A percentile compares a stretch with the other conserved stretches of the same genome.
Conservation (phyloP, 37 sponge, comb jelly and placozoan genomes). For the Oscarella lobularis region DNA sequence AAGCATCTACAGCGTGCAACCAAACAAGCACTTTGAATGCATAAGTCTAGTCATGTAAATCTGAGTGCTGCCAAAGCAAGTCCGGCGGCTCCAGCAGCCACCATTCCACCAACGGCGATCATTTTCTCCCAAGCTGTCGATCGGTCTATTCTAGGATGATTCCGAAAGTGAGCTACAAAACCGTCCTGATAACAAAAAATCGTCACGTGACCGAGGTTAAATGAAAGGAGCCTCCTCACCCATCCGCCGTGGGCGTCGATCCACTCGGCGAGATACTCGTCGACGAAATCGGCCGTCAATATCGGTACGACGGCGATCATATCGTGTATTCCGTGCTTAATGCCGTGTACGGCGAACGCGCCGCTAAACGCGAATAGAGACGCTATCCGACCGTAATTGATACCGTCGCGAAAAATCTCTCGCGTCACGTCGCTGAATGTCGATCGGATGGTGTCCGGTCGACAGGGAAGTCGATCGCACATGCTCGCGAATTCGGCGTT, state of each 20-base stretch:
- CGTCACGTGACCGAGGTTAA: neutral
- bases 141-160: neutral
- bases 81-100: too few species aligned
- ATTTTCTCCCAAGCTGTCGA: neutral
- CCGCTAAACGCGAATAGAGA: conserved; percentile 20
- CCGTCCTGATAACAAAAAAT: neutral
- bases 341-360: conserved; percentile 5
- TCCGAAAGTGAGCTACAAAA: neutral
- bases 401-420: neutral
- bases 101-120: neutral
- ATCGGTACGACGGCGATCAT: conserved; percentile 15
- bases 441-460: neutral
- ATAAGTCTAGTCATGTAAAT: neutral
- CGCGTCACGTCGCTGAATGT: neutral
- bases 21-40: neutral
- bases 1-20: neutral
- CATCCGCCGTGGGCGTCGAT: conserved; percentile 20
- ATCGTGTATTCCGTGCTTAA: neutral
- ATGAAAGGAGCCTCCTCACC: conserved; percentile 18
- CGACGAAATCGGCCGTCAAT: conserved; percentile 22
- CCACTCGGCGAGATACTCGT: conserved; percentile 10
- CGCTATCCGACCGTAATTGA: conserved; percentile 23
- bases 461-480: neutral
- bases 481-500: neutral
- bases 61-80: neutral